phyloP scores from a whole-genome alignment of 2,888 invertebrate genomes.

The Agrochola circellaris region DNA sequence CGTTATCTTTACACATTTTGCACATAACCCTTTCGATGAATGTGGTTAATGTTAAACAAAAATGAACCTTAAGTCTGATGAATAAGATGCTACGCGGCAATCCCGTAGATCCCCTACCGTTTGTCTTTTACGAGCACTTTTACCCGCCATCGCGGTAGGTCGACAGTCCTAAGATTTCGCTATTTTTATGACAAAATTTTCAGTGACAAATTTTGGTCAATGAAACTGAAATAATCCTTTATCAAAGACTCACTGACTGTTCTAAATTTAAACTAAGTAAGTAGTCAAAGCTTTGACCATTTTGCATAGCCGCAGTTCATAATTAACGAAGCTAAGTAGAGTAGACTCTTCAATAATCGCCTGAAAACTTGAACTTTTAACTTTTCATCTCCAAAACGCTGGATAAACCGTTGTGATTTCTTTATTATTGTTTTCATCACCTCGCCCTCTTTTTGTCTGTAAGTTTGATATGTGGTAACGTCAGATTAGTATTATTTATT shows the following conservation, averaged over 20 bases:
- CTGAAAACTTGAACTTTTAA: not conserved
- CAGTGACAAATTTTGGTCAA: not conserved
- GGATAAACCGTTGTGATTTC: not conserved
- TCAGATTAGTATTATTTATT: not conserved
- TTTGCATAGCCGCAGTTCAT: not conserved
- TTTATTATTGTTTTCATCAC: not conserved
- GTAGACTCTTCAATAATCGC: not conserved
- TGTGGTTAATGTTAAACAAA: slow-evolving; percentile 6
- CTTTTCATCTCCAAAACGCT: not conserved
- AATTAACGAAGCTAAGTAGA: not conserved
- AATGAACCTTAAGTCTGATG: slow-evolving; percentile 13
- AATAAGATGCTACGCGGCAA: slow-evolving; percentile 23
- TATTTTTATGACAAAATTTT: slow-evolving; percentile 39
- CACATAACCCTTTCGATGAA: slow-evolving; percentile 30
- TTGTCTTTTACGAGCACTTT: slow-evolving; percentile 51
- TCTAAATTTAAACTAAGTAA: not conserved
- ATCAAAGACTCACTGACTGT: not conserved
- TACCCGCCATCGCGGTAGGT: slow-evolving; percentile 24
- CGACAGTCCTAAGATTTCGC: slow-evolving; percentile 10
- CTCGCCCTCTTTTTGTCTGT: not conserved
- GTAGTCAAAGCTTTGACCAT: not conserved
- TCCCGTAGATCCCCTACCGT: slow-evolving; percentile 7
- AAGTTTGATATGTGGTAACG: not conserved
- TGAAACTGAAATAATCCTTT: not conserved
- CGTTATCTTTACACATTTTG: slow-evolving; percentile 41